Conservation (phyloP, 2,888 invertebrate genomes). For the Lissonota sp. region DNA sequence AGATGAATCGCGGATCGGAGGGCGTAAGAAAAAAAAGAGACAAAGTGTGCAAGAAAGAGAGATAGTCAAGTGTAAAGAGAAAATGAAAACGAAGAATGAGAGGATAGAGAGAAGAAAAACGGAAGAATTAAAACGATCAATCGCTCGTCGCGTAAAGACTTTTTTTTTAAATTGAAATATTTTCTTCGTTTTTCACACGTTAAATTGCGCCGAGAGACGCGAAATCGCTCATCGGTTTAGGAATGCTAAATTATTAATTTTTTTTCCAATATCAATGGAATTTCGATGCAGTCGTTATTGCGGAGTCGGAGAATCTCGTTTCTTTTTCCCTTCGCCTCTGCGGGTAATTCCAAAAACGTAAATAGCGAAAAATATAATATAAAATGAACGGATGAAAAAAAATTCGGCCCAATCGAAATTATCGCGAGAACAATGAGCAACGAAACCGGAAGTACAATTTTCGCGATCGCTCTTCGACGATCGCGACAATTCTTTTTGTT, state of each 20-base stretch:
- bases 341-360: constrained; percentile 8
- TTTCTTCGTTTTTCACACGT: constrained; percentile 45
- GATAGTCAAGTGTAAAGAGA: constrained; percentile 58
- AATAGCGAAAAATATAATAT: not conserved
- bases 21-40: constrained; percentile 34
- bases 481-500: constrained; percentile 44
- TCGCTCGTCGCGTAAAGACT: constrained; percentile 53
- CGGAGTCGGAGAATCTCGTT: constrained; percentile 30
- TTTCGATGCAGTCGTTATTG: constrained; percentile 34
- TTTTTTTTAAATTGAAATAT: constrained; percentile 35
- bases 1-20: constrained; percentile 25
- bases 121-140: constrained; percentile 2
- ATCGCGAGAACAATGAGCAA: not conserved
- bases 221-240: constrained; percentile 38
- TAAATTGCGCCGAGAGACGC: constrained; percentile 16
- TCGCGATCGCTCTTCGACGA: not conserved
- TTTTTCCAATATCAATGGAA: constrained; percentile 30
- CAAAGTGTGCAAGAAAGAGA: constrained; percentile 52
- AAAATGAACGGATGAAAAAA: not conserved
- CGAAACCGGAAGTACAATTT: not conserved
- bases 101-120: not conserved
- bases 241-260: constrained; percentile 63
- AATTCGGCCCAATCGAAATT: not conserved
- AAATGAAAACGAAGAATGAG: constrained; percentile 20
- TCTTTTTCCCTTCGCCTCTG: constrained; percentile 36